Conservation (phyloP, 2,888 invertebrate species). For the Synergus gifuensis region DNA sequence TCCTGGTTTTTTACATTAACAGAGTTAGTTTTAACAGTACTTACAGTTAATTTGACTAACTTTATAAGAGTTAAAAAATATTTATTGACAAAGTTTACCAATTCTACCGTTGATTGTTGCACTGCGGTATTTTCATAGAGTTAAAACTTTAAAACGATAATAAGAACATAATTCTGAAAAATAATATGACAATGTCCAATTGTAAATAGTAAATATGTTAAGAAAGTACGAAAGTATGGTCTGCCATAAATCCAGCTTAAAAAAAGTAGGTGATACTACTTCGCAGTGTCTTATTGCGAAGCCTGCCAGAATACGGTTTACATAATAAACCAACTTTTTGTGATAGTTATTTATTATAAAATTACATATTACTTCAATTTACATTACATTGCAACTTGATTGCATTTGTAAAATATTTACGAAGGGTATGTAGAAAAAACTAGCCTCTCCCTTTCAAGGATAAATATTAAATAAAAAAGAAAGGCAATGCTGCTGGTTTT, state of each 20-base stretch:
- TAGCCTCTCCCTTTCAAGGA: background rate
- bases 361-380: conserved; percentile 54
- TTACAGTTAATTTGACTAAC: background rate
- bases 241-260: too few relatives aligned
- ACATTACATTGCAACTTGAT: background rate
- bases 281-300: background rate
- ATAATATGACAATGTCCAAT: background rate
- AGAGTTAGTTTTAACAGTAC: background rate
- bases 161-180: background rate
- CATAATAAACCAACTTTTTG: conserved; percentile 71
- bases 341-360: conserved; percentile 77
- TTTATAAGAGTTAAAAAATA: background rate
- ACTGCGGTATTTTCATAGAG: background rate
- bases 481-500: background rate
- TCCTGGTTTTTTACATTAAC: background rate
- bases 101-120: background rate
- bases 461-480: background rate
- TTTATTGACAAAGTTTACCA: background rate
- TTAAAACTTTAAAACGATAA: background rate
- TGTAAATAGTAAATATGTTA: conserved; percentile 2
- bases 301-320: conserved; percentile 19
- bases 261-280: background rate
- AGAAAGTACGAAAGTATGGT: background rate
- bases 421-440: too few relatives aligned
- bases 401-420: background rate